Conservation (phyloP, 2,797 vertebrate species). For the Phyllotis vaccarum region DNA sequence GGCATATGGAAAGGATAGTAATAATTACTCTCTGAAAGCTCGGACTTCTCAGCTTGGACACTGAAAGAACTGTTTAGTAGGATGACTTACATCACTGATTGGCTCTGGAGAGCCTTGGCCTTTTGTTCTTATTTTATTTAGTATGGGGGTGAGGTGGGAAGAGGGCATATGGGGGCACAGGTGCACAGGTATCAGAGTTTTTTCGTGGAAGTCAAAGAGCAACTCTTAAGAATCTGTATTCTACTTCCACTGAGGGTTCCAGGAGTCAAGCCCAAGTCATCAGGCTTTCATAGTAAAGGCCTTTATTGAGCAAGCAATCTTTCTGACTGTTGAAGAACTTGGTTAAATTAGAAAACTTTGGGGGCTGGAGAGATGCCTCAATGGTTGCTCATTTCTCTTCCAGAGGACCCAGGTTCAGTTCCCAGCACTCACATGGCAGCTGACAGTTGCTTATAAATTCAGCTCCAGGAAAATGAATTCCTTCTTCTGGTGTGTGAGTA, state of each 20-base stretch:
- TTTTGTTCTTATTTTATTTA: background rate
- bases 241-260: background rate
- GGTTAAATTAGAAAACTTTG: background rate
- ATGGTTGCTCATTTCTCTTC: background rate
- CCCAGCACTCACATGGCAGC: background rate
- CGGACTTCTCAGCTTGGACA: constrained; percentile 16
- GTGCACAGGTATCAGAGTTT: background rate
- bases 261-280: background rate
- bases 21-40: constrained; percentile 36
- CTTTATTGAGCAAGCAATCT: too few relatives aligned
- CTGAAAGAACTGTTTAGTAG: constrained; percentile 13
- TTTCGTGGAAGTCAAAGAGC: background rate
- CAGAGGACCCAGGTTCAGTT: background rate
- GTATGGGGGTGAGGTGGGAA: background rate
- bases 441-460: background rate
- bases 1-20: background rate
- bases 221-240: background rate
- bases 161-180: background rate
- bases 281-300: background rate
- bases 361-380: background rate
- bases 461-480: background rate
- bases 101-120: background rate
- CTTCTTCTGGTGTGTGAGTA: background rate
- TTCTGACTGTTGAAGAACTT: background rate
- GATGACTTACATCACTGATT: background rate